phyloP scores from a whole-genome alignment of 23 tunicate species.

The Trididemnum miniatum region DNA sequence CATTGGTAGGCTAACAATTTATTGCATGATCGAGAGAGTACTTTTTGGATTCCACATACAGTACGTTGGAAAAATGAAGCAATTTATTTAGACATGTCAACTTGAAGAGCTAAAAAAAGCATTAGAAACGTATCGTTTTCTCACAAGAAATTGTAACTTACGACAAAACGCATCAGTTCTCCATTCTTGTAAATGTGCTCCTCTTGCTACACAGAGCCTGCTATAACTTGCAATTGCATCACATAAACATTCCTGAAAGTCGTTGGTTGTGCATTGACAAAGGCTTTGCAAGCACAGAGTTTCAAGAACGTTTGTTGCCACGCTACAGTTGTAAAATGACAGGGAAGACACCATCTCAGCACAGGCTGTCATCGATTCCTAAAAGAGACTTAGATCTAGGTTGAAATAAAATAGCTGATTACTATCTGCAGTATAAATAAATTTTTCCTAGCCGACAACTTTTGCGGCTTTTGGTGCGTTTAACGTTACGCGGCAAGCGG shows the following conservation, averaged over 20 bases:
- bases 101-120: background rate
- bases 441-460: no score
- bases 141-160: no score
- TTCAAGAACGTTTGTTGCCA: constrained; percentile 18
- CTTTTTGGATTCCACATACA: no score
- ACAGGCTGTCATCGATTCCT: constrained; percentile 53
- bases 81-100: background rate
- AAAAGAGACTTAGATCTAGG: no score
- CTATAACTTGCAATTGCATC: constrained; percentile 54
- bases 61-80: background rate
- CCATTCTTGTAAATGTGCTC: constrained; percentile 70
- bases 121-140: background rate
- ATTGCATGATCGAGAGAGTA: no score
- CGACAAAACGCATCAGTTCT: constrained; percentile 77
- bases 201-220: constrained; percentile 84
- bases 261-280: constrained; percentile 65
- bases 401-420: no score
- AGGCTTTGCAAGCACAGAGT: constrained; percentile 50
- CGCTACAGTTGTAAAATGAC: constrained; percentile 19
- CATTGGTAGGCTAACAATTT: no score
- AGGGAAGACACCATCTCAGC: background rate
- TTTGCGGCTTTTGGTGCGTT: no score
- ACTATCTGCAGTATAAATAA: no score
- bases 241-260: constrained; percentile 63
- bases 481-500: no score